Base-by-base conservation (phyloP, 1,140 invertebrate genomes). In the Saccostrea echinata region DNA sequence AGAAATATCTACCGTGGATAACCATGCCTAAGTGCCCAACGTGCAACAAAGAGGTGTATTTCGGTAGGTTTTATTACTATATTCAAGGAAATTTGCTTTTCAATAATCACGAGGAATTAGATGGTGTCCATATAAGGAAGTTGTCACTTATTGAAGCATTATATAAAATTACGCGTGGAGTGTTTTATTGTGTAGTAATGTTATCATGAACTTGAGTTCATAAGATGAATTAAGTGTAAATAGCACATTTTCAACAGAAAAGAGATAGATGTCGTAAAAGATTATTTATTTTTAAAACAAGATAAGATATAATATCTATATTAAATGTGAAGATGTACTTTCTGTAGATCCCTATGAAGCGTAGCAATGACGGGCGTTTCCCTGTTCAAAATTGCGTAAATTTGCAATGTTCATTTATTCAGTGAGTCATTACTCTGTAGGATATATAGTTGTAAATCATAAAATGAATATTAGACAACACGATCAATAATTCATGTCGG, bases 1-100 rank as follows among this genome's bases (percentile, higher is more conserved):
- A 43, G 43, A 43, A 43, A 43, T 43, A 43, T 9, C 9, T 43
- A 43, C 9, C 6, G 6, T 43, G 43, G 4, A 81, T 55, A 24
- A 86, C 43, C 84, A 88, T 88, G 87, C 87, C 87, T n/a, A 88
- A 88, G 84, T 88, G 87, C 85, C 87, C 87, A 43, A 88, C 84
- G 0, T 88, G 87, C 35, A 61, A 80, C 21, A 88, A 88, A 64
- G 87, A 88, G 51, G 87, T 88, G 16, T 88, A 88, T 43, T 88
- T 88, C 55, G 87, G 87, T 88, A 85, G 57, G 87, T 85, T 64
- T 64, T 27, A 12, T 16, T 87, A 27, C 27, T 16, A 18, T 12
- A n/a, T 35, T 13, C 27, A 21, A 87, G 16, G 27, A 64, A 27
- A 82, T 76, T 30, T 76, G 24, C 27, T 76, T 33, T 27, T 30